Evolutionary conservation across 2,113 vertebrate species (phyloP), one percentile per base, ranked within the genome.

Genomic region (Phainopepla nitens): DNA sequence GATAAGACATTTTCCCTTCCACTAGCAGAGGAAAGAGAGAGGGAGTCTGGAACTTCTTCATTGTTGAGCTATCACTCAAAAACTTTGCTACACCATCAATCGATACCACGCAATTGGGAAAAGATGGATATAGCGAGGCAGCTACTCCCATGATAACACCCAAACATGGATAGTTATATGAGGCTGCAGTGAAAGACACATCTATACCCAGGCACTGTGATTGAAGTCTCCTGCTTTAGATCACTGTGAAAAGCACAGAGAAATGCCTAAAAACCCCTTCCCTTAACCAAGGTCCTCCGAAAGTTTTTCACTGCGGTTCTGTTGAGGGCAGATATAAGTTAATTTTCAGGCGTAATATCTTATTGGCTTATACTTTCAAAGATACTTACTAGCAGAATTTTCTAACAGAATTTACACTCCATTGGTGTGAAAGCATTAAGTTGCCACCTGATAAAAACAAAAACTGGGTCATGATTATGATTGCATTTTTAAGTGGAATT

Each of bases 21-120:
- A 76, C 82, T 57, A 35, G 61, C 69, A 92, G 58, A 73, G 33
- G 56, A 72, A 88, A 87, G 61, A 69, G 68, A 61, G 58, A 71
- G 23, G 42, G 35, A 82, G 39, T 41, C 70, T 92, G 77, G 35
- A 96, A 93, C 66, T 95, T 92, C 84, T 91, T 89, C 80, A 87
- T 64, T 89, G 54, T 94, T 76, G 80, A 95, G 60, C 70, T 87
- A 94, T 95, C 91, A 80, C 70, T 97, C 95, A 95, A 78, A 97
- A 97, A 93, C 91, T 91, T 96, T 69, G 64, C 44, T 95, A 70
- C 45, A 70, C 86, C 31, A 53, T 80, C 89, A 81, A 70, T 96
- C 56, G 3, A 95, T 96, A 96, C 23, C 3, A 0, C 35, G 70
- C 86, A 88, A 61, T 83, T 61, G 77, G 87, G 89, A 79, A 93